These are phyloP conservation scores for Acrocephalus arundinaceus DNA, from an alignment of 2,113 vertebrate genomes.

Conservation along the genomic window DNA sequence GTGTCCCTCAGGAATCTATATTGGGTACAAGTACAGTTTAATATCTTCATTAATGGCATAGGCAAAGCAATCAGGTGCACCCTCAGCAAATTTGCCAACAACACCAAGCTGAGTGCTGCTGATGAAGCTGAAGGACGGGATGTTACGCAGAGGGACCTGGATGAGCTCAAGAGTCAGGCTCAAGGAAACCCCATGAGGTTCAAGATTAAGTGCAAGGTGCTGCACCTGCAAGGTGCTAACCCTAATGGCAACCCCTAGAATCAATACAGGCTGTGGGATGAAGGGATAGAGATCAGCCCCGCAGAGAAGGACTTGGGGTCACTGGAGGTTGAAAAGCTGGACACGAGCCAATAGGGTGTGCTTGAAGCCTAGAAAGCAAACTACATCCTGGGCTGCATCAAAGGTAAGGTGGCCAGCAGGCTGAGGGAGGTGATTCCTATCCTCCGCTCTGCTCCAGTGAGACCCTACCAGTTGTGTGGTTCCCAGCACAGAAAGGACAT, in stretches of 20 bases:
- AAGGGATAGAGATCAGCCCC: not conserved
- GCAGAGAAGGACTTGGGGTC: not conserved
- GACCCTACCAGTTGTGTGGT: not conserved
- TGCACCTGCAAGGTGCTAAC: no score
- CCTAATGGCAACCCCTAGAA: not conserved
- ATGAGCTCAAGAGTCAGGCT: not conserved
- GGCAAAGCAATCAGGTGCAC: not conserved
- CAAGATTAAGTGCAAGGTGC: not conserved
- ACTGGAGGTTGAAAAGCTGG: not conserved
- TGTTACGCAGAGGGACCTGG: not conserved
- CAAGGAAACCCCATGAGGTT: not conserved
- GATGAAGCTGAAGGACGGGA: rapidly evolving
- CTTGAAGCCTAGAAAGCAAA: not conserved
- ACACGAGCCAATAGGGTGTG: not conserved
- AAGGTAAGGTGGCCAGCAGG: not conserved
- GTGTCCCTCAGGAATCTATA: not conserved
- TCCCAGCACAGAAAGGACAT: not conserved
- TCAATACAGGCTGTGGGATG: not conserved
- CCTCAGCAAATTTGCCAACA: not conserved
- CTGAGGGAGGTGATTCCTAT: not conserved
- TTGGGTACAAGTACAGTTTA: not conserved
- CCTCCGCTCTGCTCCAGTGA: not conserved
- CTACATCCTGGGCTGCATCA: not conserved
- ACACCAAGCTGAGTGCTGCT: not conserved
- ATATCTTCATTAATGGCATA: not conserved